These are phyloP conservation scores for Rhabdomys pumilio DNA, from an alignment of 2,797 vertebrate species.

Conservation along the genomic window DNA sequence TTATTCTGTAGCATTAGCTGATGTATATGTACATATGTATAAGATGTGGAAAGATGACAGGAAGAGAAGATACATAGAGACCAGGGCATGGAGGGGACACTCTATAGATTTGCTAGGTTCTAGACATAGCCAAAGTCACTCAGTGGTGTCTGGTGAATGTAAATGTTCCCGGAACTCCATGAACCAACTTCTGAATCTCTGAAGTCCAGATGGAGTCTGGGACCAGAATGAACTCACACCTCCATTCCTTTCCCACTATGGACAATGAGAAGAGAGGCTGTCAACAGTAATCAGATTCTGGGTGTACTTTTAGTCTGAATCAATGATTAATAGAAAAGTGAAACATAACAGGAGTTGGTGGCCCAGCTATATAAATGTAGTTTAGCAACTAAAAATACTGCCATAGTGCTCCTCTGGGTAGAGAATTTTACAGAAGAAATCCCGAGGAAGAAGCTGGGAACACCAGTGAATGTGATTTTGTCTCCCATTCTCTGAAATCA, in stretches of 20 bases:
- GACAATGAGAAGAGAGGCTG: neutral
- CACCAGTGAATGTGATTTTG: neutral
- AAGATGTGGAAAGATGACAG: neutral
- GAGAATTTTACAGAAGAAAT: conserved; percentile 31
- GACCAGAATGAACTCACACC: neutral
- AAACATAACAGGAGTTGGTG: neutral
- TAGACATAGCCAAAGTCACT: neutral
- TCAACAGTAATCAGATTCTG: neutral
- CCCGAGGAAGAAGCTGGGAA: neutral
- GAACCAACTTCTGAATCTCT: conserved; percentile 40
- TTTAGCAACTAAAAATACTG: conserved; percentile 16
- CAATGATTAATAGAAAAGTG: conserved; percentile 50
- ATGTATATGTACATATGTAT: neutral
- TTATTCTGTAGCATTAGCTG: neutral
- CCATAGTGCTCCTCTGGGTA: neutral
- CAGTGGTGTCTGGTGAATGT: neutral
- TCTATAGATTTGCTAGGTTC: neutral
- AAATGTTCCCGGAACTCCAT: neutral
- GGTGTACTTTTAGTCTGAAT: neutral
- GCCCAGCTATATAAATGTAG: neutral
- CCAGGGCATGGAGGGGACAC: neutral
- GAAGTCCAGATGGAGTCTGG: neutral
- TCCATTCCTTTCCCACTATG: neutral
- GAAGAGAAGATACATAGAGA: neutral
- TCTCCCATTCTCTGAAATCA: neutral